A percentile compares a stretch with the other conserved stretches of the same genome.
phyloP scores from a whole-genome alignment of 2,113 vertebrate genomes.

The Myodes glareolus region DNA sequence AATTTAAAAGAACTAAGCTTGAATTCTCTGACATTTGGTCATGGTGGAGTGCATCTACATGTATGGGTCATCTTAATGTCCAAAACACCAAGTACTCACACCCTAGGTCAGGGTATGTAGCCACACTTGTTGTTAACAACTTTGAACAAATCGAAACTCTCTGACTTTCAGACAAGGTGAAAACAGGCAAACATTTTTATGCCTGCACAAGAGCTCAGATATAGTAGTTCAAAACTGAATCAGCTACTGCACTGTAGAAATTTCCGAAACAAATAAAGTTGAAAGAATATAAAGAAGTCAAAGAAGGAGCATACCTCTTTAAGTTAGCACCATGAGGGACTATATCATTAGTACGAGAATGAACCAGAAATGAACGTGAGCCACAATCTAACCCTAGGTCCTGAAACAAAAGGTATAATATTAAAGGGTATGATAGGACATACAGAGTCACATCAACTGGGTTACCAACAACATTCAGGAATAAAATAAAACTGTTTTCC shows the following conservation, averaged over 20 bases:
- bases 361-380: neutral
- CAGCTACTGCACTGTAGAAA: neutral
- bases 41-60: too few species aligned
- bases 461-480: neutral
- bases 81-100: too few species aligned
- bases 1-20: too few species aligned
- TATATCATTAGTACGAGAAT: neutral
- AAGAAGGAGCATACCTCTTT: neutral
- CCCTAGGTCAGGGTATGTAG: too few species aligned
- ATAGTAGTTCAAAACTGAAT: neutral
- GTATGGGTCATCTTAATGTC: too few species aligned
- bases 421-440: neutral
- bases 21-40: too few species aligned
- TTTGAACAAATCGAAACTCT: too few species aligned
- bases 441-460: neutral
- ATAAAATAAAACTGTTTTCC: neutral
- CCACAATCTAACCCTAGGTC: neutral
- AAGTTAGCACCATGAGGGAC: neutral
- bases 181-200: too few species aligned
- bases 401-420: neutral
- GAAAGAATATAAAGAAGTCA: neutral
- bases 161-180: too few species aligned
- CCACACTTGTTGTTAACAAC: too few species aligned
- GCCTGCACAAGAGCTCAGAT: neutral
- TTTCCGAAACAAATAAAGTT: neutral